phyloP scores from a whole-genome alignment of 2,113 vertebrate species.

The Proterorhinus semilunaris region DNA sequence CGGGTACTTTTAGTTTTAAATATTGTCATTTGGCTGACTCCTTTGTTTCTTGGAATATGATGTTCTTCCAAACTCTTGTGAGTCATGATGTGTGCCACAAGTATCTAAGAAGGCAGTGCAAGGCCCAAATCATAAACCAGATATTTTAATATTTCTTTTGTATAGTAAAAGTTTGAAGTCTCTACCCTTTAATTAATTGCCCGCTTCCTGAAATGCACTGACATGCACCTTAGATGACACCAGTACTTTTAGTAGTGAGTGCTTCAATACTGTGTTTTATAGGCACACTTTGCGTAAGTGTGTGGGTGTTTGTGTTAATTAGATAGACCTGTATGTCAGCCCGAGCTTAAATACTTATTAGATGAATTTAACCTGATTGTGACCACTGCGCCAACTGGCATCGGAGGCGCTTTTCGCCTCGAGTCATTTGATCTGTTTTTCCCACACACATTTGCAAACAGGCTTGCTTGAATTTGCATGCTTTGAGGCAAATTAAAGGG shows the following conservation, averaged over 20 bases:
- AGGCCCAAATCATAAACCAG: slow-evolving; percentile 1
- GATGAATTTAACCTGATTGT: slow-evolving; percentile 45
- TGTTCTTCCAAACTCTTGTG: slow-evolving; percentile 14
- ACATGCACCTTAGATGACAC: slow-evolving; percentile 26
- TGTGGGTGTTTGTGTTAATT: slow-evolving; percentile 46
- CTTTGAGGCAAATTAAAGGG: slow-evolving; percentile 12
- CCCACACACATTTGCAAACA: slow-evolving; percentile 32
- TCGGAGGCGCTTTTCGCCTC: neutral
- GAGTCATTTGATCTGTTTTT: slow-evolving; percentile 30
- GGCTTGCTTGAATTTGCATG: slow-evolving; percentile 10
- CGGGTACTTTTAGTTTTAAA: neutral
- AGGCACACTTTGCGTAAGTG: slow-evolving; percentile 24
- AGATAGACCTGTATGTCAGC: slow-evolving; percentile 18
- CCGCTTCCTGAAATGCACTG: slow-evolving; percentile 19
- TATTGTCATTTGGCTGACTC: slow-evolving; percentile 7
- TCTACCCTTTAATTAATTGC: slow-evolving; percentile 23
- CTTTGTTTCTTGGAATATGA: slow-evolving; percentile 36
- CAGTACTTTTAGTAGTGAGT: slow-evolving; percentile 6
- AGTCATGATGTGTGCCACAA: slow-evolving; percentile 6
- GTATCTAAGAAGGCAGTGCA: slow-evolving; percentile 1
- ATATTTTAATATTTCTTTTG: slow-evolving; percentile 9
- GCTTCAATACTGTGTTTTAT: slow-evolving; percentile 31
- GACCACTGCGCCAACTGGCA: neutral
- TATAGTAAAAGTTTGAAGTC: neutral
- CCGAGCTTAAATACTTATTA: slow-evolving; percentile 53